phyloP scores from a whole-genome alignment of 1,140 invertebrate genomes.

The Diachasmimorpha longicaudata region DNA sequence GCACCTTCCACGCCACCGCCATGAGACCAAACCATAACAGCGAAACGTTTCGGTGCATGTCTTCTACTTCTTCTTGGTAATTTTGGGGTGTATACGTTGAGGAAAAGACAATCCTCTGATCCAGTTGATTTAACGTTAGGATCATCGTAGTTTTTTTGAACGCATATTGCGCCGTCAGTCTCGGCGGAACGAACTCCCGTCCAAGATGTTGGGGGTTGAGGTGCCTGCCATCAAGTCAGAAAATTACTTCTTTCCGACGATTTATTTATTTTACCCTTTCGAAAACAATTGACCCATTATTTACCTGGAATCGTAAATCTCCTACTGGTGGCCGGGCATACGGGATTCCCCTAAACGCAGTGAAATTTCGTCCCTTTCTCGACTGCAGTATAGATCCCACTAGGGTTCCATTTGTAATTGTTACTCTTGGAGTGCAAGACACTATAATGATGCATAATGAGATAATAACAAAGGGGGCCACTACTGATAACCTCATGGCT shows the following conservation, averaged over 20 bases:
- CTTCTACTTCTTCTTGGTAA: conserved; percentile 11
- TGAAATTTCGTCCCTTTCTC: conserved; percentile 51
- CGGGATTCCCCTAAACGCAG: conserved; percentile 65
- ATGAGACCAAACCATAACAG: conserved; percentile 80
- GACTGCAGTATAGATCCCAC: conserved; percentile 47
- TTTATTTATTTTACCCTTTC: not conserved
- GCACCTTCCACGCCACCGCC: conserved; percentile 77
- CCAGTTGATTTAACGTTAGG: conserved; percentile 67
- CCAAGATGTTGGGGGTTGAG: not conserved
- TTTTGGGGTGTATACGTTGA: conserved; percentile 83
- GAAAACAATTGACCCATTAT: not conserved
- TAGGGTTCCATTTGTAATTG: conserved; percentile 54
- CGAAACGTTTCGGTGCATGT: conserved; percentile 40
- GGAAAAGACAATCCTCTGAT: conserved; percentile 82
- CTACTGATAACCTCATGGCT: not conserved
- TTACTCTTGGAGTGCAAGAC: conserved; percentile 30
- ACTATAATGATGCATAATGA: not conserved
- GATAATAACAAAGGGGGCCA: not conserved
- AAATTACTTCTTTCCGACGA: not conserved
- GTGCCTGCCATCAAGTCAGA: not conserved
- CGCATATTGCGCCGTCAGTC: conserved; percentile 70
- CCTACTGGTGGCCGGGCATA: conserved; percentile 66
- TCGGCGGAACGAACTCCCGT: conserved; percentile 44
- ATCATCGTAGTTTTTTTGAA: conserved; percentile 72
- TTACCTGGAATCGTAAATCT: conserved; percentile 64